Evolutionary conservation across 2,113 vertebrate species (phyloP), one percentile per base, ranked within the genome.

Genomic region (Pachycephala philippinensis): DNA sequence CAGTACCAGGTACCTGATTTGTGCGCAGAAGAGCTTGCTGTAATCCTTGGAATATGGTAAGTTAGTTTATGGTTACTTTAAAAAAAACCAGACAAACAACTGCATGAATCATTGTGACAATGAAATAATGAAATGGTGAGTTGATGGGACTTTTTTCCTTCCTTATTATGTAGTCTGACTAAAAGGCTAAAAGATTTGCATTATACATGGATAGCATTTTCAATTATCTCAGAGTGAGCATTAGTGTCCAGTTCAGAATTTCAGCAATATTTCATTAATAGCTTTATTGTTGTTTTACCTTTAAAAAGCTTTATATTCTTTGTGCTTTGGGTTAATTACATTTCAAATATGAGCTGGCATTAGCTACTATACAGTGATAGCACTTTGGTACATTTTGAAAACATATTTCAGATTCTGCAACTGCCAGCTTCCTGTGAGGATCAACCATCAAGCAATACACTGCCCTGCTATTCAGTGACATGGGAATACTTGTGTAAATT

Each of bases 31-130:
- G 99, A 99, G 93, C 99, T 99, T 95, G 99, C 99, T 30, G 97
- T 99, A 86, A 98, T 99, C 84, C 98, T 99, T 92, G 99, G 98
- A 53, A 65, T 99, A 92, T 99, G 99, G 99, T 99, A 96, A 97
- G 98, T 95, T 75, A 45, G 13, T 87, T 88, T 37, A 40, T 56
- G 31, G 3, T 74, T 92, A 47, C 27, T 72, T 50, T 5, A 19
- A 74, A 45, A 65, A 70, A 26, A 28, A 5, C 2, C 4, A 31
- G 33, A 28, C 28, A 39, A 72, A 11, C 18, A 44, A 18, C 8
- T 44, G 13, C 11, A 10, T 74, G 39, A 92, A 65, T 85, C 35
- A 54, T 44, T 91, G 3, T 71, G n/a, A n/a, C 57, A 78, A 39
- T 33, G 53, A 82, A 90, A 57, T 84, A 61, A 86, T 49, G 14